Conservation (phyloP, 2,797 vertebrate genomes). For the Acrossocheilus wenchowensis region DNA sequence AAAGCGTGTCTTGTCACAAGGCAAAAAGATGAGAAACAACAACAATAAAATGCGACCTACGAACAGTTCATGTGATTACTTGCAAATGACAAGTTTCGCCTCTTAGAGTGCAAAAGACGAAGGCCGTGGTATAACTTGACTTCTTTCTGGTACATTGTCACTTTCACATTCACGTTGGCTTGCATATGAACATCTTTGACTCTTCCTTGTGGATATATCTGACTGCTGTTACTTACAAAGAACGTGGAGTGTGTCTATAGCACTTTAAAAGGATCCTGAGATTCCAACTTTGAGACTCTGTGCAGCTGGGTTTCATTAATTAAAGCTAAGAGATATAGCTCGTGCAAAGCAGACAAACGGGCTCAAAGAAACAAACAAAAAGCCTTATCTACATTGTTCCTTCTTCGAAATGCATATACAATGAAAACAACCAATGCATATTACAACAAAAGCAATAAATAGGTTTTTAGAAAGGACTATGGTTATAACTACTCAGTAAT, state of each 20-base stretch:
- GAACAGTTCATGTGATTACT: conserved; percentile 34
- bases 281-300: conserved; percentile 71
- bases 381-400: conserved; percentile 61
- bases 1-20: conserved; percentile 60
- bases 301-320: conserved; percentile 67
- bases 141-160: conserved; percentile 58
- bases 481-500: conserved; percentile 68
- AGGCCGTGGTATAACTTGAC: conserved; percentile 32
- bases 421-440: conserved; percentile 43
- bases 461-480: conserved; percentile 60
- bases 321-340: conserved; percentile 72
- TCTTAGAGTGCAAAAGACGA: conserved; percentile 58
- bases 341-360: conserved; percentile 62
- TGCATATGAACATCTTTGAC: conserved; percentile 45
- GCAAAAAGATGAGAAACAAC: conserved; percentile 54
- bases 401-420: conserved; percentile 54
- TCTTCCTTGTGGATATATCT: conserved; percentile 26
- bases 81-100: conserved; percentile 46
- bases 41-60: conserved; percentile 6
- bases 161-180: conserved; percentile 42
- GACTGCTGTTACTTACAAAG: conserved; percentile 5
- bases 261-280: conserved; percentile 70
- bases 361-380: conserved; percentile 57
- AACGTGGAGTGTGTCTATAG: conserved; percentile 54
- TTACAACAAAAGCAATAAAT: conserved; percentile 74